Evolutionary conservation across 2,888 invertebrate genomes (phyloP), one percentile per base, ranked within the genome.

Genomic region (Euclidia mi): DNA sequence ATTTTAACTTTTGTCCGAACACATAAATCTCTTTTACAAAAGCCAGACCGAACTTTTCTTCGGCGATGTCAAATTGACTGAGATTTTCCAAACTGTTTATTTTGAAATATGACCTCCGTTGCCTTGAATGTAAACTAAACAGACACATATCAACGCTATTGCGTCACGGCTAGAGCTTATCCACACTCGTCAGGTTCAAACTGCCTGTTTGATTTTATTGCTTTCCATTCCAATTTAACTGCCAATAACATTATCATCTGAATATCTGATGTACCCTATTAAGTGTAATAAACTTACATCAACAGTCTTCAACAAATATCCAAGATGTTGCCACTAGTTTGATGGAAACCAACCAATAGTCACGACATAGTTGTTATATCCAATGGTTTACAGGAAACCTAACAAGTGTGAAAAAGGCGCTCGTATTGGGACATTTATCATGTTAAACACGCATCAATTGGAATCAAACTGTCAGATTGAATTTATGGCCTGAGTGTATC

Each of bases 391-490:
- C 11, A 25, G 20, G 7, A 9, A 28, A 44, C 38, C 10, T 42
- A n/a, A 41, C 60, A 60, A 64, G 56, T 67, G 53, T 61, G 61
- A 59, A 66, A 45, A n/a, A 42, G 15, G 32, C 43, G 53, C 55
- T 68, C 67, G n/a, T 43, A 56, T 32, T 51, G 68, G 46, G 47
- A 59, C 59, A 79, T 71, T 72, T 60, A 78, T 71, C 56, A 70
- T 65, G 65, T 68, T 67, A 69, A 65, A 76, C 56, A 81, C 58
- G 60, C 73, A 81, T 77, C 65, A 75, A 80, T 74, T 76, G 68
- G 70, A 74, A 73, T 79, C 56, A 72, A 78, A 71, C 53, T 73
- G 68, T 63, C 65, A 63, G 57, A 67, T 63, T 63, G 53, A 43
- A 48, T 55, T 50, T 56, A 25, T 56, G 51, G 41, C 52, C 50